A percentile compares a stretch with the other conserved stretches of the same genome.
These are phyloP conservation scores for Lamproptera curius DNA, from an alignment of 2,888 invertebrate species.

Conservation along the genomic window DNA sequence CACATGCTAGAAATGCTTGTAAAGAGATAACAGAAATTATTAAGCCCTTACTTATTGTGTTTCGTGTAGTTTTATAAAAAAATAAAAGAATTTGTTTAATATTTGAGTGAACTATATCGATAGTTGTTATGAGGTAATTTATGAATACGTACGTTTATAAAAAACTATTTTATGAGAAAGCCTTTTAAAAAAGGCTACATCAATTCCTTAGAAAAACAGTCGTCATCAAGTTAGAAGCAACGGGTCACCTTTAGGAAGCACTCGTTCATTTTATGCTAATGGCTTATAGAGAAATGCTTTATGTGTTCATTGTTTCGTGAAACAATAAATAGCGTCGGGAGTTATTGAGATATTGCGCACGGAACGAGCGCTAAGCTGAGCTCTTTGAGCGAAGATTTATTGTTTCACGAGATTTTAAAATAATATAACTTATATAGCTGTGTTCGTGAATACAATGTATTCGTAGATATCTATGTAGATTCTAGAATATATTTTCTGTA, in stretches of 20 bases:
- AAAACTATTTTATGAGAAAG: too few relatives aligned
- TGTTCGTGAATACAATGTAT: conserved; percentile 5
- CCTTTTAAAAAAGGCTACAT: too few relatives aligned
- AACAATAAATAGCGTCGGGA: conserved; percentile 55
- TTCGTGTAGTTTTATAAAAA: too few relatives aligned
- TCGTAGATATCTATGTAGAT: neutral
- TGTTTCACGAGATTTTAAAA: conserved; percentile 33
- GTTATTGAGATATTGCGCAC: conserved; percentile 36
- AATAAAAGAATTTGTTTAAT: too few relatives aligned
- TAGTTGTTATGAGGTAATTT: too few relatives aligned
- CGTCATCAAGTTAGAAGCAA: neutral
- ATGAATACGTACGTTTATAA: too few relatives aligned
- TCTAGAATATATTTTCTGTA: too few relatives aligned
- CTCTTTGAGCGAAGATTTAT: conserved; percentile 34
- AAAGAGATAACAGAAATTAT: too few relatives aligned
- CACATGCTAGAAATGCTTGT: too few relatives aligned
- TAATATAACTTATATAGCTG: neutral
- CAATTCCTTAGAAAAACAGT: too few relatives aligned
- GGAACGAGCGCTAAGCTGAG: conserved; percentile 28
- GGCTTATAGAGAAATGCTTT: conserved; percentile 68
- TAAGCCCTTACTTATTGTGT: too few relatives aligned
- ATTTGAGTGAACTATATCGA: too few relatives aligned
- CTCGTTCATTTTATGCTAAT: conserved; percentile 57
- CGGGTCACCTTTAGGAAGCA: conserved; percentile 27
- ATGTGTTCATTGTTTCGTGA: conserved; percentile 64